phyloP scores from a whole-genome alignment of 2,113 vertebrate genomes.

The Ictidomys tridecemlineatus region DNA sequence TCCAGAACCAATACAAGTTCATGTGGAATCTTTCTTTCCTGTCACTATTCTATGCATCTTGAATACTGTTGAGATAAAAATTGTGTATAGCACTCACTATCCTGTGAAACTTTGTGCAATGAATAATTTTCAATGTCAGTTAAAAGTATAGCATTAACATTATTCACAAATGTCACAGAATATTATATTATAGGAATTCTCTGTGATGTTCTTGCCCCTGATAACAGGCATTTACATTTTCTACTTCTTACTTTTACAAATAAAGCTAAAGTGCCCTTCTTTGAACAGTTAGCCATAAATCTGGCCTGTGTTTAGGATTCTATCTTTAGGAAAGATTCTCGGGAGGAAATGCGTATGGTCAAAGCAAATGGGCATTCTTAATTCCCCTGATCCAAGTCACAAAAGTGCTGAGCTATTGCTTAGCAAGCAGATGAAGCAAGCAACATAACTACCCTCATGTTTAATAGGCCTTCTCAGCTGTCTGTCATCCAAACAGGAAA shows the following conservation, averaged over 20 bases:
- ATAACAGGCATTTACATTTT: slow-evolving; percentile 55
- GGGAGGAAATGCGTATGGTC: slow-evolving; percentile 10
- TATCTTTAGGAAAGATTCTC: slow-evolving; percentile 48
- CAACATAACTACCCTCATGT: background rate
- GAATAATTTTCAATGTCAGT: slow-evolving; percentile 15
- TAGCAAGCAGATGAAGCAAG: background rate
- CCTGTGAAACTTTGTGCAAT: slow-evolving; percentile 25
- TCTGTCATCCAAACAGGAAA: background rate
- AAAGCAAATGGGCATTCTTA: slow-evolving; percentile 35
- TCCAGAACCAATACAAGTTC: background rate
- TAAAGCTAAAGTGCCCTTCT: slow-evolving; percentile 7
- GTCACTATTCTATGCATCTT: slow-evolving; percentile 23
- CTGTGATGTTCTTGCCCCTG: slow-evolving; percentile 49
- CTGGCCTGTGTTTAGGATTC: background rate
- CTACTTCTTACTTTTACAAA: slow-evolving; percentile 56
- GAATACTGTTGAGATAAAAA: slow-evolving; percentile 55
- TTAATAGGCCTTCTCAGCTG: background rate
- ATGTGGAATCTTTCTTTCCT: background rate
- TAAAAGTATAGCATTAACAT: slow-evolving; percentile 56
- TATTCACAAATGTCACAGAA: slow-evolving; percentile 38
- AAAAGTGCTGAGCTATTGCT: background rate
- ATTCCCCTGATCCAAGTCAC: background rate
- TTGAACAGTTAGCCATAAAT: slow-evolving; percentile 51
- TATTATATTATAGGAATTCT: slow-evolving; percentile 3
- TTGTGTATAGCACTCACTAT: background rate